Base-by-base conservation (phyloP, 1,140 invertebrate species). In the Papilio polyxenes region DNA sequence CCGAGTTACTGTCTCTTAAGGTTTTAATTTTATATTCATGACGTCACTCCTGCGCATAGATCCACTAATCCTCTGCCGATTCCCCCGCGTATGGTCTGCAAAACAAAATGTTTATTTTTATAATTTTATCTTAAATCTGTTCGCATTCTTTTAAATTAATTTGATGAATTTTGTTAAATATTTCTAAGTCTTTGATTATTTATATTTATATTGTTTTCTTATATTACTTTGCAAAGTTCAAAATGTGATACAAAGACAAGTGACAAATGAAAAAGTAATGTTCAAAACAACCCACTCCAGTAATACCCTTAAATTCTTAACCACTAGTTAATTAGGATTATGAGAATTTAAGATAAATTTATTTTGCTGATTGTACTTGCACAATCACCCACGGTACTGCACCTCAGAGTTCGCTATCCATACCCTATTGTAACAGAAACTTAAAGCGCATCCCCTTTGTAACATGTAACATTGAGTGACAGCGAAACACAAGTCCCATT, bases 11-110 rank as follows among this genome's bases (percentile, higher is more conserved):
- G 87, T 93, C 90, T 89, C 85, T 75, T 83, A 85, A 85, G 88
- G 89, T 85, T 90, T 93, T 93, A 93, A 92, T 92, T 93, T 90
- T 90, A 90, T 89, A 93, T 92, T 92, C 92, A 92, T 92, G 89
- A 90, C 90, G 92, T 90, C 91, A 91, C 85, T 80, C 82, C 79
- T 82, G 79, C 82, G 82, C 75, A 40, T 75, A 80, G 81, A 83
- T 83, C 77, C 82, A 85, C 83, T 92, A 91, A 92, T 92, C 92
- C 89, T 88, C 89, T 87, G 85, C 87, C 84, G 84, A 86, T 88
- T 83, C 80, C 51, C 65, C 51, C 10, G 37, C 1, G 87, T 88
- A 90, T 48, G 53, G 87, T 83, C 72, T 75, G 89, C 88, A 91
- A 85, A 89, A 44, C 40, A 44, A 90, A 86, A 85, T 2, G 40